Evolutionary conservation across 2,888 invertebrate species (phyloP).

Genomic region (Pseudococcus viburni): DNA sequence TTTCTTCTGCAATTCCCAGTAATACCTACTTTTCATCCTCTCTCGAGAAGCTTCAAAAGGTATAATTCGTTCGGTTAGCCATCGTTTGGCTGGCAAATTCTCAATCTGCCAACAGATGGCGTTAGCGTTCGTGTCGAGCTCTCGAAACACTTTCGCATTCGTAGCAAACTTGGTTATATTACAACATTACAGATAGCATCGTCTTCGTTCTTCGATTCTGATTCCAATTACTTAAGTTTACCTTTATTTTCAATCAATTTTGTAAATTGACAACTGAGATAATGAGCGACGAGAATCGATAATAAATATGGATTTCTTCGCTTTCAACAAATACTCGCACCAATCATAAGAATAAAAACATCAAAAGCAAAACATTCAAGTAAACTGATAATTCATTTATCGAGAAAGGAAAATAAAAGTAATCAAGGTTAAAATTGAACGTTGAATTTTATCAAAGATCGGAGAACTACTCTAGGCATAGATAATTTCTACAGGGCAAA

Average conservation of each 20-base stretch:
- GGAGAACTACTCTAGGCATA: background rate
- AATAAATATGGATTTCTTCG: background rate
- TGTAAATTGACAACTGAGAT: background rate
- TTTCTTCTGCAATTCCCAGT: background rate
- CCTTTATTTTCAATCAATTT: background rate
- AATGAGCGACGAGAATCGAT: background rate
- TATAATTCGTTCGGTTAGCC: background rate
- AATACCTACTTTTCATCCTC: background rate
- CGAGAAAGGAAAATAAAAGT: background rate
- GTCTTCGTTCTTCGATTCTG: background rate
- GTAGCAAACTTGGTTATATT: background rate
- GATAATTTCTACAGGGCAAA: background rate
- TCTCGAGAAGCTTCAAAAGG: background rate
- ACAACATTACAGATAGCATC: background rate
- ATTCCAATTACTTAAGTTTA: background rate
- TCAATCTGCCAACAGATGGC: background rate
- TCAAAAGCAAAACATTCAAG: background rate
- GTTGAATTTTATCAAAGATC: background rate
- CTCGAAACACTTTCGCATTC: background rate
- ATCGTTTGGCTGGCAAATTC: background rate
- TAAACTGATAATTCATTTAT: background rate
- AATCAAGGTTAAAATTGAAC: conserved; percentile 11
- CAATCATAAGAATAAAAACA: background rate
- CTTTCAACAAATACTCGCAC: background rate
- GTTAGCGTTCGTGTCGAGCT: background rate